Evolutionary conservation across 1,140 invertebrate genomes (phyloP).

Genomic region (Papilio dardanus): DNA sequence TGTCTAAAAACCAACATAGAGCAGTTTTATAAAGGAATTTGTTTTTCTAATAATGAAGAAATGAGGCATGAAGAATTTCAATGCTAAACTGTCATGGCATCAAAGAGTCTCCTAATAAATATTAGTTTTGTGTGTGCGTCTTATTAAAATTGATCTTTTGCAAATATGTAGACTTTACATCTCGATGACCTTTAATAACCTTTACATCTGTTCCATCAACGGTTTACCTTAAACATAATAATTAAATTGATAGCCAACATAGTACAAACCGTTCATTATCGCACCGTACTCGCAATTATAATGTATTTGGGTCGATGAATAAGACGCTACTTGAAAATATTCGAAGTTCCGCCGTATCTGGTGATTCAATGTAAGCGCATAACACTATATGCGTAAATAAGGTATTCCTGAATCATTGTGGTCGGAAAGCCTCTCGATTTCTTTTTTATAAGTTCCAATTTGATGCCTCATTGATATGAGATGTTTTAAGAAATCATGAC

Average conservation of each 20-base stretch:
- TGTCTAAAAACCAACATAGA: no score
- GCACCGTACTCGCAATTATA: slow-evolving; percentile 42
- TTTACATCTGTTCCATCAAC: not conserved
- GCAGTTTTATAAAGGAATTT: no score
- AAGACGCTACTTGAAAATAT: slow-evolving; percentile 41
- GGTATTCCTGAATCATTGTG: slow-evolving; percentile 18
- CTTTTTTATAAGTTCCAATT: not conserved
- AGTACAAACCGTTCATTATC: slow-evolving; percentile 38
- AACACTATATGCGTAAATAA: not conserved
- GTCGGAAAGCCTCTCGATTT: not conserved
- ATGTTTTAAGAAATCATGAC: not conserved
- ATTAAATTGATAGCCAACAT: slow-evolving; percentile 2
- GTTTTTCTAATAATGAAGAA: no score
- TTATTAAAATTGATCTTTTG: no score
- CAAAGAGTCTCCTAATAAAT: no score
- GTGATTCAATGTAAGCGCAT: slow-evolving; percentile 9
- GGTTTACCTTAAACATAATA: slow-evolving; percentile 19
- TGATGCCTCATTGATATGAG: not conserved
- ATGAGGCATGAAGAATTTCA: no score
- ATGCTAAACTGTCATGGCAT: no score
- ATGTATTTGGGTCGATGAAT: slow-evolving; percentile 44
- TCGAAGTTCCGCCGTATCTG: not conserved
- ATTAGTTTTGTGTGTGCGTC: no score
- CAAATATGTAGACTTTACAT: not conserved
- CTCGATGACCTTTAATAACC: not conserved